Conservation (phyloP, 2,888 invertebrate species). For the Gortyna flavago region DNA sequence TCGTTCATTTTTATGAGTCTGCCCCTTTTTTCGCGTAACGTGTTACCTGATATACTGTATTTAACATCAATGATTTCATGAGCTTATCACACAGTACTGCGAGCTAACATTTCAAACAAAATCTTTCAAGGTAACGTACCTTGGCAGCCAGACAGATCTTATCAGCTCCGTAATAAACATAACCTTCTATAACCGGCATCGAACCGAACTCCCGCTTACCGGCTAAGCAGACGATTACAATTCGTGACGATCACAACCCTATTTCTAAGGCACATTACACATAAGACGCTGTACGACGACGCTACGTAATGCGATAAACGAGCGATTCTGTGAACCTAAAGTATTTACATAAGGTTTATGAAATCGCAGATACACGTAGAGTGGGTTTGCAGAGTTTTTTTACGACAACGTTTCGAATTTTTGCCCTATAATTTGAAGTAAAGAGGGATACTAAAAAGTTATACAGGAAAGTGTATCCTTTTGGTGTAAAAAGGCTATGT, state of each 20-base stretch:
- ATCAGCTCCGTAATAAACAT: constrained; percentile 55
- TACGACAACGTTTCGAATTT: constrained; percentile 11
- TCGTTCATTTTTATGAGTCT: background rate
- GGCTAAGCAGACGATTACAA: constrained; percentile 70
- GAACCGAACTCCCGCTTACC: constrained; percentile 58
- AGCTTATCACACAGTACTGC: too few relatives aligned
- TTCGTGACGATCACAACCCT: constrained; percentile 58
- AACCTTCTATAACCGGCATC: constrained; percentile 54
- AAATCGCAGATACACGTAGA: constrained; percentile 16
- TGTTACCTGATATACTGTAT: background rate
- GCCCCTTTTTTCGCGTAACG: background rate
- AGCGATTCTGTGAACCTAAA: constrained; percentile 21
- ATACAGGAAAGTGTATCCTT: background rate
- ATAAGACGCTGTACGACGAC: constrained; percentile 30
- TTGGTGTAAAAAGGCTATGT: background rate
- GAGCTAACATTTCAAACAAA: background rate
- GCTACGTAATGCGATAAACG: constrained; percentile 31
- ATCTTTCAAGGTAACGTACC: constrained; percentile 8
- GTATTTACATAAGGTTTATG: constrained; percentile 42
- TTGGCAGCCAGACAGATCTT: constrained; percentile 38
- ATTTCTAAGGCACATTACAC: constrained; percentile 56
- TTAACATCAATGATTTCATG: background rate
- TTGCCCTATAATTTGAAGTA: background rate
- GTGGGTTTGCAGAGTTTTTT: constrained; percentile 4
- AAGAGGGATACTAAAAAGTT: background rate